Evolutionary conservation across 2,113 vertebrate genomes (phyloP).

Genomic region (Jaculus jaculus): DNA sequence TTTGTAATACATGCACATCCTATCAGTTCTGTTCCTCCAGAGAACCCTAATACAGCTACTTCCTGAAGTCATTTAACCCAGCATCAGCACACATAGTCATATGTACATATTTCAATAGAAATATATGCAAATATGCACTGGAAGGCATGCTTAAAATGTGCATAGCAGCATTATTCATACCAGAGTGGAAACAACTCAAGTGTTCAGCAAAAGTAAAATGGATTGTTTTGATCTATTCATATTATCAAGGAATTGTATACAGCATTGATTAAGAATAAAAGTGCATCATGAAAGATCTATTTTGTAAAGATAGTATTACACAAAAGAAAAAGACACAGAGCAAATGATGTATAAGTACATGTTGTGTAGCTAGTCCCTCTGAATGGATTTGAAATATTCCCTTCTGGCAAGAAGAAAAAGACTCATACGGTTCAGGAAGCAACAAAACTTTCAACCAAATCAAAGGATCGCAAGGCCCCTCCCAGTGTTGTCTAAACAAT

Average conservation of each 20-base stretch:
- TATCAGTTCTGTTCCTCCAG: no score
- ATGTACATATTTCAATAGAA: background rate
- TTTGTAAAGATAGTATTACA: constrained; percentile 13
- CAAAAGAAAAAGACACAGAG: background rate
- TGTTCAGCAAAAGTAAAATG: background rate
- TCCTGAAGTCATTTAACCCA: no score
- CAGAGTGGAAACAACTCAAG: background rate
- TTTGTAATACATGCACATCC: no score
- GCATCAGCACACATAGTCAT: background rate
- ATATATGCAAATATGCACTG: background rate
- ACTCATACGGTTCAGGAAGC: no score
- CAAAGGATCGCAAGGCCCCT: no score
- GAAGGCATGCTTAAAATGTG: background rate
- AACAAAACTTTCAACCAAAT: no score
- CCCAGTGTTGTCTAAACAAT: no score
- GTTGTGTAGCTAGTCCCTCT: no score
- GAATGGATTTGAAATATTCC: no score
- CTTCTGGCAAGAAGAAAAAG: no score
- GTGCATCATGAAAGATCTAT: background rate
- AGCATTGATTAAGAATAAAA: background rate
- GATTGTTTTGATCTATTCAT: background rate
- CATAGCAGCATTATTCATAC: background rate
- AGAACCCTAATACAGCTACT: no score
- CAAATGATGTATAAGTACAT: background rate
- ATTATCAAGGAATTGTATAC: background rate